Evolutionary conservation across 2,113 vertebrate genomes (phyloP), one percentile per base, ranked within the genome.

Genomic region (Alces alces): DNA sequence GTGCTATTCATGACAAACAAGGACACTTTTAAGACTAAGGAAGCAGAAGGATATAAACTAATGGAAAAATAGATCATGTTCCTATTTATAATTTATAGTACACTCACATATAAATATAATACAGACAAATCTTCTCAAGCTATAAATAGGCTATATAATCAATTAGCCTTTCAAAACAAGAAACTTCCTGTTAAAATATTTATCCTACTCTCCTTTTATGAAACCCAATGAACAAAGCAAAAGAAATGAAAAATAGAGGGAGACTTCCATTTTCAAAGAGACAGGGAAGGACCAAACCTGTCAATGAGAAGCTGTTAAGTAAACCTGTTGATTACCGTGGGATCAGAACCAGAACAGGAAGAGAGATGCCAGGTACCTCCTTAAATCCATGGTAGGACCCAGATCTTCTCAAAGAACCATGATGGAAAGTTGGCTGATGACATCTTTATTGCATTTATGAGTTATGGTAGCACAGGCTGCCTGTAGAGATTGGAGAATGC

Each of bases 171-270:
- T 91, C 43, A 90, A 90, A 94, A 90, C 6, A 86, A 95, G n/a
- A 88, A 86, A 86, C 39, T 90, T 94, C 58, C 50, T 73, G 33
- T 84, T 98, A 87, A 97, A 97, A 86, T 92, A 89, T 83, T 83
- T 76, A 89, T 61, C 92, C 57, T 16, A 76, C 47, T 90, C 33
- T 93, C 50, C 54, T 61, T 45, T 97, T 92, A 73, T 83, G 61
- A 96, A 96, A 92, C 23, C 5, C n/a, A 94, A 15, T 58, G 28
- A 93, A 84, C 47, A 84, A 33, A 92, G 57, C 54, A 54, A 79
- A 89, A 86, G 10, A 93, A 96, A 85, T 58, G 1, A 90, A 94
- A 93, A 93, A n/a, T 23, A 54, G 36, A 50, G 23, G 33, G 19
- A 85, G 54, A 4, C 57, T 36, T 91, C 57, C 5, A 11, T 80